Percentiles rank a stretch among this genome's conserved stretches.
Conservation (phyloP, 2,797 vertebrate genomes). For the Acanthopagrus latus region DNA sequence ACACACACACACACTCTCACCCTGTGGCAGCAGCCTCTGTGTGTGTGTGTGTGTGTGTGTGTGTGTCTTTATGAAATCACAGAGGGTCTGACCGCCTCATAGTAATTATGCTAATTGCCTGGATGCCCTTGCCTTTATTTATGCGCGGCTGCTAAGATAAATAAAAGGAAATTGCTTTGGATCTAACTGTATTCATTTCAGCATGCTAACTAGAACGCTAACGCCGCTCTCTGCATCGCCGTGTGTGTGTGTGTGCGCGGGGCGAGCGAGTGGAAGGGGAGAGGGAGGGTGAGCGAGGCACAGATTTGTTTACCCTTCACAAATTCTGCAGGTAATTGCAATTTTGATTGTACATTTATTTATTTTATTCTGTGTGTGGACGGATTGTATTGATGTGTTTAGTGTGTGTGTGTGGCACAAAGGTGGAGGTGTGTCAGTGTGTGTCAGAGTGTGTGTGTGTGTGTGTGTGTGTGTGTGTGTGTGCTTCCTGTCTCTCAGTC, state of each 20-base stretch:
- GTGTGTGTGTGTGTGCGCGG: conserved; percentile 19
- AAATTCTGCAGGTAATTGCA: conserved; percentile 99
- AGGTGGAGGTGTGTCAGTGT: conserved; percentile 27
- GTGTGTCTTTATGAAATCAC: conserved; percentile 89
- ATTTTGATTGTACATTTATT: conserved; percentile 99
- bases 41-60: conserved; percentile 43
- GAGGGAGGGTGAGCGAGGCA: conserved; percentile 55
- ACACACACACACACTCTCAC: conserved; percentile 39
- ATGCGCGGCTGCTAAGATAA: conserved; percentile 99
- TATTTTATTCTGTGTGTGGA: conserved; percentile 77
- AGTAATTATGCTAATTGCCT: conserved; percentile 99
- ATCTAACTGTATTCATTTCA: conserved; percentile 99
- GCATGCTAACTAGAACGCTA: conserved; percentile 95
- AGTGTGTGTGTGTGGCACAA: conserved; percentile 56
- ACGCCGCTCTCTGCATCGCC: conserved; percentile 31
- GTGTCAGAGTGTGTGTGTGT: conserved; percentile 25
- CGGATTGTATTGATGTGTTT: conserved; percentile 33
- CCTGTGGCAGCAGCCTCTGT: conserved; percentile 33
- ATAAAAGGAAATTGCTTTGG: conserved; percentile 99
- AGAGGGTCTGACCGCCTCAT: conserved; percentile 97
- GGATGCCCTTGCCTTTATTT: conserved; percentile 99
- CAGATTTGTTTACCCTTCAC: conserved; percentile 98
- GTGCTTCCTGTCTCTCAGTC: conserved; percentile 59
- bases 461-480: conserved; percentile 72
- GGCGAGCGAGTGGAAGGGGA: neutral